phyloP scores from a whole-genome alignment of 1,140 invertebrate species.

The Drosophila burlai region DNA sequence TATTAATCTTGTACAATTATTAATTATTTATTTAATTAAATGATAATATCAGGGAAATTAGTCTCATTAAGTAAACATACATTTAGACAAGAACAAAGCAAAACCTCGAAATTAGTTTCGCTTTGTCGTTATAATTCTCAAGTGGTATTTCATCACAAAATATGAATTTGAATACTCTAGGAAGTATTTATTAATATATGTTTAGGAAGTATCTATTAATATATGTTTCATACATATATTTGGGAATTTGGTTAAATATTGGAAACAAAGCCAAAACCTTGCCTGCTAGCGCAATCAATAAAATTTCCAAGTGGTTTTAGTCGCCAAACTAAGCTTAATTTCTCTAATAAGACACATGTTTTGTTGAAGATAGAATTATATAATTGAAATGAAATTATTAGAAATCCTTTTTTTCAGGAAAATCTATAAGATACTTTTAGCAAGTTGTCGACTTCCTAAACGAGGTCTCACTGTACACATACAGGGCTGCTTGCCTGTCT shows the following conservation, averaged over 20 bases:
- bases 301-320: background rate
- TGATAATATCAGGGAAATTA: background rate
- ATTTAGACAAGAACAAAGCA: background rate
- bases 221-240: background rate
- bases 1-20: background rate
- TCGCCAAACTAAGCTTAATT: background rate
- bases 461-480: slow-evolving; percentile 7
- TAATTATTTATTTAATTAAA: background rate
- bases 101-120: background rate
- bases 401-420: too few species aligned
- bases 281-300: background rate
- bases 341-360: too few species aligned
- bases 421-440: too few species aligned
- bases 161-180: too few species aligned
- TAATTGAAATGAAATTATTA: too few species aligned
- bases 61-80: background rate
- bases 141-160: background rate
- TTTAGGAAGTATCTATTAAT: background rate
- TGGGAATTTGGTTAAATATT: background rate
- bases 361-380: too few species aligned
- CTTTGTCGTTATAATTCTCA: background rate
- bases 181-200: background rate
- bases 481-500: slow-evolving; percentile 33
- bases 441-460: background rate
- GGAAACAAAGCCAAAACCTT: background rate